Conservation (phyloP, 2,797 vertebrate species). For the Gambusia yucatana region DNA sequence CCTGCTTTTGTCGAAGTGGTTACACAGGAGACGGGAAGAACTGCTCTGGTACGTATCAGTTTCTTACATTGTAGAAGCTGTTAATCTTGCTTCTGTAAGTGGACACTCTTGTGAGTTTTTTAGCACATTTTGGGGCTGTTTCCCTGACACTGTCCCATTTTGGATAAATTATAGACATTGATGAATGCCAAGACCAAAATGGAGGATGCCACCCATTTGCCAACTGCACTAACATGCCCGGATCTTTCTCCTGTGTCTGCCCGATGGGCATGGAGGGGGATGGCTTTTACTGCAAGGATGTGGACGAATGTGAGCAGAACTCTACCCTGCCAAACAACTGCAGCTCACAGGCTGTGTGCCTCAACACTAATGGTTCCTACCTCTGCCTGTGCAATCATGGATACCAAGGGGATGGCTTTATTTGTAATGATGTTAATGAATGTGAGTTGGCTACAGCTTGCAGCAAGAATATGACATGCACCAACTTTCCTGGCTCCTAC, state of each 20-base stretch:
- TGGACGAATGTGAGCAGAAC: slow-evolving; percentile 81
- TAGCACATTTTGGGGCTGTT: slow-evolving; percentile 68
- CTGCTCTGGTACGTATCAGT: slow-evolving; percentile 81
- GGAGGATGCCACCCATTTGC: slow-evolving; percentile 84
- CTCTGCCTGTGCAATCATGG: slow-evolving; percentile 79
- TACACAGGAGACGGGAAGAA: slow-evolving; percentile 83
- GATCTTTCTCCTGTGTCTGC: slow-evolving; percentile 82
- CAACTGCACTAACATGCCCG: slow-evolving; percentile 81
- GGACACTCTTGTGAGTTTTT: slow-evolving; percentile 59
- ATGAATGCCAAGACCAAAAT: slow-evolving; percentile 87
- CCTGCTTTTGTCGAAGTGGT: slow-evolving; percentile 82
- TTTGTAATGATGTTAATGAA: slow-evolving; percentile 82
- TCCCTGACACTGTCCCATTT: slow-evolving; percentile 86
- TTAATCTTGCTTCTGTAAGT: slow-evolving; percentile 34
- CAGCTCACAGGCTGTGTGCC: slow-evolving; percentile 76
- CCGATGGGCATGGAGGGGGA: slow-evolving; percentile 77
- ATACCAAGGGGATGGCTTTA: slow-evolving; percentile 80
- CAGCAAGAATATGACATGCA: slow-evolving; percentile 76
- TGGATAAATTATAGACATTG: slow-evolving; percentile 90
- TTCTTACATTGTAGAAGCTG: slow-evolving; percentile 3
- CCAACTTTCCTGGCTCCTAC: slow-evolving; percentile 80
- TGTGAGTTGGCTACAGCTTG: slow-evolving; percentile 71
- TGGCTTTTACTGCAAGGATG: slow-evolving; percentile 83
- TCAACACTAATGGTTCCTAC: slow-evolving; percentile 81
- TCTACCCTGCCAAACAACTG: slow-evolving; percentile 75